A percentile compares a stretch with the other conserved stretches of the same genome.
Conservation (phyloP, 2,888 invertebrate species). For the Halocaridina rubra region DNA sequence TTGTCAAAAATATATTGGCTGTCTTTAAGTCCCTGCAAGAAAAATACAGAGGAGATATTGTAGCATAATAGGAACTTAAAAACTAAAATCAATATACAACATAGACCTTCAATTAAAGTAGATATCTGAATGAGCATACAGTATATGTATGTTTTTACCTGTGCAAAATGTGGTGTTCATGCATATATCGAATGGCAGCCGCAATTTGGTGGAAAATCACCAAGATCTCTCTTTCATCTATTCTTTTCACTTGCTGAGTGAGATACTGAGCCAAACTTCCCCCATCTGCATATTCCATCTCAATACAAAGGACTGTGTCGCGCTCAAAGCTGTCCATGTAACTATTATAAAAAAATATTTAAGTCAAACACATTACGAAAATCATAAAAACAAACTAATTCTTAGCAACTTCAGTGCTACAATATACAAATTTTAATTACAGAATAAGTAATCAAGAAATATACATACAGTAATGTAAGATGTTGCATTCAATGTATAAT, state of each 20-base stretch:
- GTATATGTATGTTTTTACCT: conserved; percentile 63
- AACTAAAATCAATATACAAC: too few relatives aligned
- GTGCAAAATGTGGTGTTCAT: conserved; percentile 76
- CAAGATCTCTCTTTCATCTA: conserved; percentile 76
- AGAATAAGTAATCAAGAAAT: too few relatives aligned
- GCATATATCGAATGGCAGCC: conserved; percentile 78
- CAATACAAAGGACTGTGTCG: conserved; percentile 72
- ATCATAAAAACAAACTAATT: too few relatives aligned
- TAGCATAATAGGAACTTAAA: too few relatives aligned
- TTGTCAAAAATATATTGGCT: conserved; percentile 79
- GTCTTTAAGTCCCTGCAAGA: conserved; percentile 77
- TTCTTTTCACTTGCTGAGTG: conserved; percentile 70
- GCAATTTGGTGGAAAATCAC: conserved; percentile 77
- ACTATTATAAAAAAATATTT: too few relatives aligned
- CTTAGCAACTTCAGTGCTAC: too few relatives aligned
- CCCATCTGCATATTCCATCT: conserved; percentile 84
- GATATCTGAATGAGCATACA: neutral
- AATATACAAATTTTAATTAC: too few relatives aligned
- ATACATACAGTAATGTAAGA: too few relatives aligned
- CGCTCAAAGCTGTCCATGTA: conserved; percentile 81
- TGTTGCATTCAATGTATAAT: too few relatives aligned
- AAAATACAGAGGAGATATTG: too few relatives aligned
- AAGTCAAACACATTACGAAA: too few relatives aligned
- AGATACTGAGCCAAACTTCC: conserved; percentile 79
- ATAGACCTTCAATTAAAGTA: too few relatives aligned